Evolutionary conservation across 2,888 invertebrate genomes (phyloP).

Genomic region (Lingula anatina): DNA sequence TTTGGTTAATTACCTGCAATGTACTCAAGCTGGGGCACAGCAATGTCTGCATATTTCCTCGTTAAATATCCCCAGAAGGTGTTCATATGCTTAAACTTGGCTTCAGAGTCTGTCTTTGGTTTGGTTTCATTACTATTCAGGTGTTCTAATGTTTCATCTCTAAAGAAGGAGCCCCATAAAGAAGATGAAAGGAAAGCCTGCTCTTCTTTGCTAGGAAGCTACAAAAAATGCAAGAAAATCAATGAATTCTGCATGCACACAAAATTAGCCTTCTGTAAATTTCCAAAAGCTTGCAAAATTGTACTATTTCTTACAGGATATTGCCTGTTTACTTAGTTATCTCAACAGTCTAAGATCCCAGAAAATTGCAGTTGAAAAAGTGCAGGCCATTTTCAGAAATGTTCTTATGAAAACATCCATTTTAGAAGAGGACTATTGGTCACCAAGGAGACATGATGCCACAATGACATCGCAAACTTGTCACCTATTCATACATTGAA

Average conservation of each 20-base stretch:
- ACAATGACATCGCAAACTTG: too few relatives aligned
- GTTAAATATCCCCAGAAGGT: conserved; percentile 66
- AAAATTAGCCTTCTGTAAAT: too few relatives aligned
- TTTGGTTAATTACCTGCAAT: conserved; percentile 34
- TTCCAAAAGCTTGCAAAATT: too few relatives aligned
- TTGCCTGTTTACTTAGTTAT: too few relatives aligned
- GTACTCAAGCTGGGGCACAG: conserved; percentile 62
- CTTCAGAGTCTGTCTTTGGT: conserved; percentile 6
- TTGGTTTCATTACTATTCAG: conserved; percentile 17
- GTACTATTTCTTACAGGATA: too few relatives aligned
- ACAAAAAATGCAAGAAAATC: neutral
- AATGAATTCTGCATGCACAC: neutral
- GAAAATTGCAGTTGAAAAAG: too few relatives aligned
- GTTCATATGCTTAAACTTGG: conserved; percentile 21
- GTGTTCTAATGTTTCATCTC: conserved; percentile 10
- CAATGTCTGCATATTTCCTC: conserved; percentile 62
- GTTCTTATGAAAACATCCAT: too few relatives aligned
- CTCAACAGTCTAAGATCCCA: too few relatives aligned
- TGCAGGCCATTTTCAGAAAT: too few relatives aligned
- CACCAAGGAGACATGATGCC: too few relatives aligned
- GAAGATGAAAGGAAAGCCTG: conserved; percentile 58
- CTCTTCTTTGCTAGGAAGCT: conserved; percentile 6
- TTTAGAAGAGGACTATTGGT: too few relatives aligned
- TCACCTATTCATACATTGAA: too few relatives aligned
- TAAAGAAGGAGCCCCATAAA: conserved; percentile 69